Base-by-base conservation (phyloP, 2,797 vertebrate genomes). In the Leuciscus waleckii region DNA sequence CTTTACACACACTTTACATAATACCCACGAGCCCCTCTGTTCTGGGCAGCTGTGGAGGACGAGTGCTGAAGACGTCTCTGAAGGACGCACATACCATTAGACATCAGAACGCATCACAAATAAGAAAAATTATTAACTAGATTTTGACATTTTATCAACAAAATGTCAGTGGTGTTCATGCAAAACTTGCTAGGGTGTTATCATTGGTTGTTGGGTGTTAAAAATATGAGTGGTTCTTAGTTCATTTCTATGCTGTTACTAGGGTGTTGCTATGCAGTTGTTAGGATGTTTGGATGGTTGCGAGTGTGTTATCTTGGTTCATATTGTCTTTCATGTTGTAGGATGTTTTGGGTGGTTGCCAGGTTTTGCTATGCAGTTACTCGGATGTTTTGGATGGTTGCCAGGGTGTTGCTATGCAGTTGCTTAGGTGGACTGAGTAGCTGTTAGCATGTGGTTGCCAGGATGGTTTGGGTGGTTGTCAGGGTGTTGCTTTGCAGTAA, bases 1-100 rank as follows among this genome's bases (percentile, higher is more conserved):
- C 56, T 35, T 65, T 74, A 76, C 81, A 83, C 71, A 83, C 43
- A n/a, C 81, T 75, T 83, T 83, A 83, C 46, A 75, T 76, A 76
- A 83, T 67, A 75, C 71, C 8, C 71, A 49, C 6, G 23, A 54
- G 82, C 43, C 26, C 69, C 26, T 61, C 69, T 74, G 69, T 73
- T 73, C 68, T 82, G 63, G 19, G 43, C 79, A 81, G 49, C 49
- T 56, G 79, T 70, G 69, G 16, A 58, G 49, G 51, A 71, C 37
- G 80, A 58, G 68, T 68, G 35, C 67, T 74, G 26, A 46, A 74
- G n/a, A 82, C 26, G 29, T 80, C 78, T 80, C 61, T 68, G 29
- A 67, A 67, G 41, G 78, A 80, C 78, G n/a, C 41, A 68, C 19
- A 5, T 23, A 67, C 19, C 3, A 14, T 75, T 37, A 75, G 49